Conservation (phyloP, 1,140 invertebrate species). For the Eciton burchellii region DNA sequence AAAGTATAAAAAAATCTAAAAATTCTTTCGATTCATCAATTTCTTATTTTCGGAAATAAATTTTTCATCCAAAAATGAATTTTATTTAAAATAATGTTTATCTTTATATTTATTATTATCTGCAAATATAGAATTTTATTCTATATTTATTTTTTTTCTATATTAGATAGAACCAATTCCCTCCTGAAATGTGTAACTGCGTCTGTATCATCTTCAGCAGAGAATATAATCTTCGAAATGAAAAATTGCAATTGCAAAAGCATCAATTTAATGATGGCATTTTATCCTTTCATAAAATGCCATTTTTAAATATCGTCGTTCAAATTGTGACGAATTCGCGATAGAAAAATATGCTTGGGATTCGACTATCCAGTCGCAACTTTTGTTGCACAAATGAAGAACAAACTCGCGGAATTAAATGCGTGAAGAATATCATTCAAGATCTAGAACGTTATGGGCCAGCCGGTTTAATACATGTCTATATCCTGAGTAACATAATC, state of each 20-base stretch:
- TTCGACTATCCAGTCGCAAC: not conserved
- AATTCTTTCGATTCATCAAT: too few relatives aligned
- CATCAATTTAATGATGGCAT: not conserved
- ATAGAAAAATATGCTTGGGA: conserved; percentile 6
- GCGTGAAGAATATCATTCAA: conserved; percentile 10
- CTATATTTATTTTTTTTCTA: not conserved
- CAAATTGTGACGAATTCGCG: not conserved
- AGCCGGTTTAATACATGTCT: conserved; percentile 55
- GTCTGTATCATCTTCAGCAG: too few relatives aligned
- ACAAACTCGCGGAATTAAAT: not conserved
- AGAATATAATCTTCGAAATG: too few relatives aligned
- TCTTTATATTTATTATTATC: not conserved
- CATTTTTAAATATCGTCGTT: not conserved
- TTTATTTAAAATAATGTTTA: too few relatives aligned
- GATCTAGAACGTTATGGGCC: conserved; percentile 63
- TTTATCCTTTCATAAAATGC: not conserved
- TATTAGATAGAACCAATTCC: not conserved
- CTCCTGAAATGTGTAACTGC: too few relatives aligned
- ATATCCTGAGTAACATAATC: conserved; percentile 41
- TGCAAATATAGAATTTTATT: too few relatives aligned
- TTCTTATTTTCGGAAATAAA: too few relatives aligned
- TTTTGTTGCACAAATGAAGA: not conserved
- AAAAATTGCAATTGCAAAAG: not conserved
- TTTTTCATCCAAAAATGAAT: too few relatives aligned
- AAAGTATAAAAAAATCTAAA: too few relatives aligned